Conservation (phyloP, 2,797 vertebrate genomes). For the Brotogeris chrysoptera region DNA sequence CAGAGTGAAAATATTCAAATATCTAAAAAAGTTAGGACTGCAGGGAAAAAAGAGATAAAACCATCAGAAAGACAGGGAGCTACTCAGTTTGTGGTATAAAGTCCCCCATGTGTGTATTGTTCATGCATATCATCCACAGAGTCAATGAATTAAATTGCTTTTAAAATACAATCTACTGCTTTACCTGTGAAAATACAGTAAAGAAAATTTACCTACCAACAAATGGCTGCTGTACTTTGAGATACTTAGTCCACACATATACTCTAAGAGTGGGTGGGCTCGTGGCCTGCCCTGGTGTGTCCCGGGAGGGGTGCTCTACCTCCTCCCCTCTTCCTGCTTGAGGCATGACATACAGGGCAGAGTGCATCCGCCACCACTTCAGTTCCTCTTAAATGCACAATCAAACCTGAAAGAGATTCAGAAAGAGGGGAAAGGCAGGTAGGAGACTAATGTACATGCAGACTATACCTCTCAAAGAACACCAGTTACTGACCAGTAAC, state of each 20-base stretch:
- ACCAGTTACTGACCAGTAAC: constrained; percentile 68
- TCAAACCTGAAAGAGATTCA: constrained; percentile 71
- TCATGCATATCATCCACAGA: not conserved
- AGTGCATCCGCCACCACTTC: constrained; percentile 61
- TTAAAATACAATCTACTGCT: not conserved
- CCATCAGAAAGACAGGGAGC: not conserved
- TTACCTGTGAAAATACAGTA: constrained; percentile 63
- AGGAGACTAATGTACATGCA: constrained; percentile 69
- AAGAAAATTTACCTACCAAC: constrained; percentile 68
- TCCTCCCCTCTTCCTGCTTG: constrained; percentile 60
- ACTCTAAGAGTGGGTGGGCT: constrained; percentile 56
- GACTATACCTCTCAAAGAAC: constrained; percentile 61
- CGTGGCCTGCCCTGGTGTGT: constrained; percentile 43
- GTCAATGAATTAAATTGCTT: not conserved
- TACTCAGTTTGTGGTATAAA: not conserved
- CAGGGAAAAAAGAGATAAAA: not conserved
- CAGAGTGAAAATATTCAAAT: not conserved
- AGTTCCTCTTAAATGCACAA: constrained; percentile 68
- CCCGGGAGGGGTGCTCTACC: constrained; percentile 9
- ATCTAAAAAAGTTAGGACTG: not conserved
- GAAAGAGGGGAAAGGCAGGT: constrained; percentile 70
- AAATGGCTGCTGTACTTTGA: constrained; percentile 56
- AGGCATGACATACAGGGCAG: constrained; percentile 60
- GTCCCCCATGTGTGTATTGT: not conserved
- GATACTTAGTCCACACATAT: constrained; percentile 60